phyloP scores from a whole-genome alignment of 2,797 vertebrate species.

The Gallirallus australis region DNA sequence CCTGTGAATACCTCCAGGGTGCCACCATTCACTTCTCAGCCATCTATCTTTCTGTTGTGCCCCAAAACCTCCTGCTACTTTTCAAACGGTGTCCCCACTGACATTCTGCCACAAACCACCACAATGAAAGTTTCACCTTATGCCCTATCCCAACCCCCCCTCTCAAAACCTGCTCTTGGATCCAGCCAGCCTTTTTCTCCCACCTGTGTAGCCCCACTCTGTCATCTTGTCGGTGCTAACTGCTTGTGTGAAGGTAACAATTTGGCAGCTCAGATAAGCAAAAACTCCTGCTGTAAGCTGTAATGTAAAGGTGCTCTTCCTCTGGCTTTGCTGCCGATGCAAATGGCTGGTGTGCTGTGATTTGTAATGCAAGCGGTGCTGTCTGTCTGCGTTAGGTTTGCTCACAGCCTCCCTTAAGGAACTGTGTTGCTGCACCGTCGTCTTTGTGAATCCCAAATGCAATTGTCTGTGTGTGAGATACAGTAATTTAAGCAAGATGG shows the following conservation, averaged over 20 bases:
- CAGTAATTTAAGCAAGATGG: not conserved
- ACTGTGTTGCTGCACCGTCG: not conserved
- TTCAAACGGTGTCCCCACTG: not conserved
- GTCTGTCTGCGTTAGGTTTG: not conserved
- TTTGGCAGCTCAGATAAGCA: slow-evolving; percentile 17
- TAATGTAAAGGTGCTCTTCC: not conserved
- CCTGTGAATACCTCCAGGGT: not conserved
- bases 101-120: not conserved
- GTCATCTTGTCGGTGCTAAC: not conserved
- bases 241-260: not conserved
- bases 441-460: slow-evolving; percentile 2
- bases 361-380: not conserved
- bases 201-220: not conserved
- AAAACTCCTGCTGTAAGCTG: not conserved
- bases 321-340: not conserved
- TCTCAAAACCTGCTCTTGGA: fast-evolving
- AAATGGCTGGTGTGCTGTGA: not conserved
- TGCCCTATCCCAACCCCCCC: not conserved
- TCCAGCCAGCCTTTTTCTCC: not conserved
- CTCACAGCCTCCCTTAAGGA: not conserved
- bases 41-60: not conserved
- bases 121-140: not conserved
- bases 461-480: not conserved
- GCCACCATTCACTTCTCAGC: not conserved
- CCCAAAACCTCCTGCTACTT: not conserved